phyloP scores from a whole-genome alignment of 2,888 invertebrate species.

The Limnephilus auricula region DNA sequence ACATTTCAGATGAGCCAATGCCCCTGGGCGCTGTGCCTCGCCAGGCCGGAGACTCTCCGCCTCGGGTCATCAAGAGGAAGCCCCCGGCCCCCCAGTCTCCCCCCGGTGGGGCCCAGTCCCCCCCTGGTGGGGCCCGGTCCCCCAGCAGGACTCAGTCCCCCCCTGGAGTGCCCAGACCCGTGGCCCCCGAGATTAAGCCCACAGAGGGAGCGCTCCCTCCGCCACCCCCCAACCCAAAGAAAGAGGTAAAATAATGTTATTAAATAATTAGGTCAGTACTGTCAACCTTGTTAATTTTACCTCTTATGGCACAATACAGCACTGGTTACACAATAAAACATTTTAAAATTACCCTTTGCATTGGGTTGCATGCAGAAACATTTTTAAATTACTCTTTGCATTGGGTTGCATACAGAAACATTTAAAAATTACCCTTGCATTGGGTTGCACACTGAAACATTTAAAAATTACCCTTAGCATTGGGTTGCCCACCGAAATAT shows the following conservation, averaged over 20 bases:
- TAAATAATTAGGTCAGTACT: background rate
- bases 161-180: conserved; percentile 70
- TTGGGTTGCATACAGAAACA: no score
- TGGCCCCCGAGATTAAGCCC: conserved; percentile 74
- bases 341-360: no score
- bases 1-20: conserved; percentile 71
- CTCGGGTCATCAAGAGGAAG: conserved; percentile 76
- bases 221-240: conserved; percentile 71
- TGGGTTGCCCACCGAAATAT: no score
- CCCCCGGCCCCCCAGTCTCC: conserved; percentile 67
- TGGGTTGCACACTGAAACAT: background rate
- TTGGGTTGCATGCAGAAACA: no score
- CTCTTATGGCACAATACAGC: background rate
- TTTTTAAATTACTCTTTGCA: background rate
- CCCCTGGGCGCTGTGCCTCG: conserved; percentile 72
- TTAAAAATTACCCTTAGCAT: no score
- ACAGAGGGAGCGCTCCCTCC: conserved; percentile 75
- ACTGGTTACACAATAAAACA: background rate
- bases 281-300: background rate
- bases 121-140: conserved; percentile 57
- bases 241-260: conserved; percentile 67
- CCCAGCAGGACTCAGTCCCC: conserved; percentile 60
- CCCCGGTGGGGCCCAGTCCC: conserved; percentile 45
- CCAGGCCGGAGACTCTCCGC: conserved; percentile 73
- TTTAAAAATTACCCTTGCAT: background rate